Conservation (phyloP, 2,888 invertebrate genomes). For the Dorcus parallelipipedus region DNA sequence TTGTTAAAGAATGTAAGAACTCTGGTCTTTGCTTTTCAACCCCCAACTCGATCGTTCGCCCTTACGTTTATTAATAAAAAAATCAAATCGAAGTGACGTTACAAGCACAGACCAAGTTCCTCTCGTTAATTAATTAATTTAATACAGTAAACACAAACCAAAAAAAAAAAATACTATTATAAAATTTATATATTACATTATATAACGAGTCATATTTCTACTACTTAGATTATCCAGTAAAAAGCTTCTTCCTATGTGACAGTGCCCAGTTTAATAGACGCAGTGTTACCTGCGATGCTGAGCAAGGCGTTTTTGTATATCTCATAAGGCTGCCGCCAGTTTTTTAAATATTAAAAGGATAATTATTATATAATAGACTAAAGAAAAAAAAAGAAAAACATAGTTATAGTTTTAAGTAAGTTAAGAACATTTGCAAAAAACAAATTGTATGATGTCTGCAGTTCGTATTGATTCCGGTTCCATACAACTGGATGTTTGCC, state of each 20-base stretch:
- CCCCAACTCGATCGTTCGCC: background rate
- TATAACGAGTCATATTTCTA: conserved; percentile 23
- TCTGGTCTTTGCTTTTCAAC: background rate
- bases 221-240: conserved; percentile 27
- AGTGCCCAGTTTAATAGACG: conserved; percentile 32
- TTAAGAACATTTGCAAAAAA: conserved; percentile 38
- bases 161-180: conserved; percentile 1
- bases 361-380: conserved; percentile 27
- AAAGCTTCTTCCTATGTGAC: conserved; percentile 44
- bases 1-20: conserved; percentile 2
- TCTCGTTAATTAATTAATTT: conserved; percentile 4
- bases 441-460: conserved; percentile 41
- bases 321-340: conserved; percentile 42
- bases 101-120: background rate
- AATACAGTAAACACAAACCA: conserved; percentile 8
- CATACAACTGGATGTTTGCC: conserved; percentile 45
- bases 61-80: background rate
- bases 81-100: background rate
- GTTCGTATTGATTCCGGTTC: conserved; percentile 44
- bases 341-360: conserved; percentile 40
- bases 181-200: conserved; percentile 13
- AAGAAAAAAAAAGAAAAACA: conserved; percentile 2
- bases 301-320: conserved; percentile 38
- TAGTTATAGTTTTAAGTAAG: conserved; percentile 38
- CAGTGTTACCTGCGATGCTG: conserved; percentile 32